Conservation (phyloP, 1,140 invertebrate genomes). For the Potamilus streckersoni region DNA sequence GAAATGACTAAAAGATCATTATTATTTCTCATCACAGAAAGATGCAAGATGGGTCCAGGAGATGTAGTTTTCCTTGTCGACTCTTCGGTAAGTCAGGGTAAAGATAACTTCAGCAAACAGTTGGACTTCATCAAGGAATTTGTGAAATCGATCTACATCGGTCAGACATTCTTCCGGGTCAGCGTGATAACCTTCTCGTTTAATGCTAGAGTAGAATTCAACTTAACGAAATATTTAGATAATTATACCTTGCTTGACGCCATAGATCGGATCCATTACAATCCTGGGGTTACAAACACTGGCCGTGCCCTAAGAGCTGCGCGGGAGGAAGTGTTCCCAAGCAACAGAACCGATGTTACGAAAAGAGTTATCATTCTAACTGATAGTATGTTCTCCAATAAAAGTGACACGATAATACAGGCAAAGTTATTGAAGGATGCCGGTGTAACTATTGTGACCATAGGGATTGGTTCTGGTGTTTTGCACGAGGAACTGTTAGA, state of each 20-base stretch:
- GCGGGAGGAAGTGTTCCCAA: neutral
- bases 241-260: constrained; percentile 13
- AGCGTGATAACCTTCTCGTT: constrained; percentile 10
- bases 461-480: neutral
- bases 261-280: constrained; percentile 5
- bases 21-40: neutral
- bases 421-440: neutral
- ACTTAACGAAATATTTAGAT: constrained; percentile 1
- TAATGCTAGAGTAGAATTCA: constrained; percentile 7
- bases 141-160: constrained; percentile 6
- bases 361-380: constrained; percentile 8
- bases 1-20: no score
- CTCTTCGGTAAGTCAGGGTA: constrained; percentile 11
- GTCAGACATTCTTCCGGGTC: constrained; percentile 6
- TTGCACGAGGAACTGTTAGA: constrained; percentile 7
- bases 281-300: constrained; percentile 1
- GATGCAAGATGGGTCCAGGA: constrained; percentile 1
- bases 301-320: constrained; percentile 3
- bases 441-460: constrained; percentile 1
- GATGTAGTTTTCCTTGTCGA: constrained; percentile 12
- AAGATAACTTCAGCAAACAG: constrained; percentile 17
- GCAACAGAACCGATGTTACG: neutral
- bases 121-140: constrained; percentile 13
- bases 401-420: neutral
- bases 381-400: constrained; percentile 7